Conservation (phyloP, 2,113 vertebrate genomes). For the Plecotus auritus region DNA sequence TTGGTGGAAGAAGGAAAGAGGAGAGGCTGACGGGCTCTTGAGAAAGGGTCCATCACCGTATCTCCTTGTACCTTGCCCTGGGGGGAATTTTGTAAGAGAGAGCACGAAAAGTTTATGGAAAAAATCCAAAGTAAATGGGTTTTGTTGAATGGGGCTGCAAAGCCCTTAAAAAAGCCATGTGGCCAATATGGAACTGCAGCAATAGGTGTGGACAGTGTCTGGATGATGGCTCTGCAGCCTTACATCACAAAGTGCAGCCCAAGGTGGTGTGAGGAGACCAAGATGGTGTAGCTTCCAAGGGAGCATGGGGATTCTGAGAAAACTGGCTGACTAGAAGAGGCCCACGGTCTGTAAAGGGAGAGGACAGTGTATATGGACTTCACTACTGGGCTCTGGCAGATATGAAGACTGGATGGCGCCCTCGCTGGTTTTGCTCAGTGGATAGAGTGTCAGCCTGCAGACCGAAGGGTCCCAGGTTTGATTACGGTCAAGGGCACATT, state of each 20-base stretch:
- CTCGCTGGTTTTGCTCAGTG: too few species aligned
- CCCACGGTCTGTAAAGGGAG: not conserved
- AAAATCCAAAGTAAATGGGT: not conserved
- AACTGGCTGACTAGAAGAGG: not conserved
- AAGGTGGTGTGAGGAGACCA: not conserved
- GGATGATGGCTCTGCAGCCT: not conserved
- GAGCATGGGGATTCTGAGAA: not conserved
- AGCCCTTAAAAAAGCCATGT: not conserved
- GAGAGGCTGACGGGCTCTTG: not conserved
- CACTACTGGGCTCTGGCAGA: not conserved
- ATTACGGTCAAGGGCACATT: too few species aligned
- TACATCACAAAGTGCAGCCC: not conserved
- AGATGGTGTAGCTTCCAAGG: not conserved
- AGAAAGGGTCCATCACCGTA: not conserved
- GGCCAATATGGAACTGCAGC: not conserved
- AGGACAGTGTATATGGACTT: not conserved
- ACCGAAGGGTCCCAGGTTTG: too few species aligned
- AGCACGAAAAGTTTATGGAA: not conserved
- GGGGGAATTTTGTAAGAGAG: not conserved
- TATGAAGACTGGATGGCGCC: not conserved
- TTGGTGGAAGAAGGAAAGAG: not conserved
- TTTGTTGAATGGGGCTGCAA: not conserved
- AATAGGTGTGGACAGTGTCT: too few species aligned
- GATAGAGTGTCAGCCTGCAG: too few species aligned
- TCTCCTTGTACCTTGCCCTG: not conserved